Base-by-base conservation (phyloP, 2,113 vertebrate species). In the Grus americana region DNA sequence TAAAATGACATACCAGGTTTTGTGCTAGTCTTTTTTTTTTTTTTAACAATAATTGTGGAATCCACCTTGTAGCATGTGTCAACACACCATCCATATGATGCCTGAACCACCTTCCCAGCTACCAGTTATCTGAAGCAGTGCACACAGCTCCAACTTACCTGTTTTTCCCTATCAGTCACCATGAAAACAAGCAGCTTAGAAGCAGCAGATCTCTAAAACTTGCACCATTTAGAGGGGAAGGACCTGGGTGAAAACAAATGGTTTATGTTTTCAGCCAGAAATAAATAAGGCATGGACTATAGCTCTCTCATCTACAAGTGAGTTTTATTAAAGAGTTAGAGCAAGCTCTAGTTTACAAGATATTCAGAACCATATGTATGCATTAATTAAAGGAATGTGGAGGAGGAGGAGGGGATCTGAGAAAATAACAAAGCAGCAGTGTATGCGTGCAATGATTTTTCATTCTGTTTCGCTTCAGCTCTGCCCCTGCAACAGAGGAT, bases 401-500 rank as follows among this genome's bases (percentile, higher is more conserved):
- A 98, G 98, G 98, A 99, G 98, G 97, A 98, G 99, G 98, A 99
- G 99, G 98, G 98, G 98, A 98, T 98, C 97, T 94, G 98, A 98
- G 98, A 98, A 98, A 98, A 98, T 98, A 98, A 98, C 98, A 98
- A 98, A 98, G 98, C 98, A 97, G 98, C 98, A 98, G 98, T 97
- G 98, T 97, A 97, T 92, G 97, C 97, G 96, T 98, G 98, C 98
- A 98, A 98, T 98, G 98, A 99, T 99, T 99, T 99, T 99, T 99
- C 99, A 99, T 99, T 99, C 98, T 99, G 99, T 99, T 99, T 99
- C 98, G 99, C 99, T 99, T 98, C 98, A 99, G 99, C 98, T 99
- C 99, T 99, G 99, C 98, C 99, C 98, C 98, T 99, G 98, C 99
- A 99, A 99, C 99, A 98, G 99, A 99, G 99, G 99, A 99, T 99